Evolutionary conservation across 2,113 vertebrate genomes (phyloP).

Genomic region (Ascaphus truei): DNA sequence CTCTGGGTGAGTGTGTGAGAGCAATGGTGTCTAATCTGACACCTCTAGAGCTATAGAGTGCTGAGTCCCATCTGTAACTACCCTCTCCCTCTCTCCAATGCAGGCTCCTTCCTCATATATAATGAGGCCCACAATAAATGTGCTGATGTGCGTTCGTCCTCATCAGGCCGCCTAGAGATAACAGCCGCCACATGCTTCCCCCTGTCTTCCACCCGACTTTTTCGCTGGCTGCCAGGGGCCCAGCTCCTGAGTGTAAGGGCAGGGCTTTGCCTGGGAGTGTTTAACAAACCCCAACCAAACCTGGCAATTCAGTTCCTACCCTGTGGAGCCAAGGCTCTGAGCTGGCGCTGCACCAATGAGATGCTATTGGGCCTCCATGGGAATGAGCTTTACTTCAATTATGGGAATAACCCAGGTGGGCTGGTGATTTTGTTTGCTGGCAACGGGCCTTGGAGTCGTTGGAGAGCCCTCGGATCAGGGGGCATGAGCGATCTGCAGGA

Average conservation of each 20-base stretch:
- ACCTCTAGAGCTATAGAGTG: too few relatives aligned
- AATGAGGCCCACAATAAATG: conserved; percentile 23
- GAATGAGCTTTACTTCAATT: conserved; percentile 35
- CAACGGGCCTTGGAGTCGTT: conserved; percentile 38
- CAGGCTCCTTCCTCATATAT: conserved; percentile 15
- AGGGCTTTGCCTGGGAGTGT: background rate
- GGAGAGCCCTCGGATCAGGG: conserved; percentile 16
- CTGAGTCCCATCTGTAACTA: too few relatives aligned
- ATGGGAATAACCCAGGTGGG: background rate
- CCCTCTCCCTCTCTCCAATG: too few relatives aligned
- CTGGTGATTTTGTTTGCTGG: conserved; percentile 34
- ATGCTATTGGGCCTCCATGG: conserved; percentile 8
- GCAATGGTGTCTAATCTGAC: too few relatives aligned
- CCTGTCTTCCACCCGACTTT: background rate
- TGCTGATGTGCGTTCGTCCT: background rate
- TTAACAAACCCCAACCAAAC: background rate
- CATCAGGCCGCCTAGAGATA: background rate
- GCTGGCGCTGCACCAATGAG: background rate
- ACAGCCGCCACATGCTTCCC: background rate
- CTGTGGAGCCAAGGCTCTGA: background rate
- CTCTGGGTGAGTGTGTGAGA: too few relatives aligned
- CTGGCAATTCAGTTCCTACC: background rate
- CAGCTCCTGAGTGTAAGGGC: background rate
- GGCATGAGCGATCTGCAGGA: background rate
- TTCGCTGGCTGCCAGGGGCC: conserved; percentile 10